Conservation (phyloP, 2,888 invertebrate species). For the Acleris laterana region DNA sequence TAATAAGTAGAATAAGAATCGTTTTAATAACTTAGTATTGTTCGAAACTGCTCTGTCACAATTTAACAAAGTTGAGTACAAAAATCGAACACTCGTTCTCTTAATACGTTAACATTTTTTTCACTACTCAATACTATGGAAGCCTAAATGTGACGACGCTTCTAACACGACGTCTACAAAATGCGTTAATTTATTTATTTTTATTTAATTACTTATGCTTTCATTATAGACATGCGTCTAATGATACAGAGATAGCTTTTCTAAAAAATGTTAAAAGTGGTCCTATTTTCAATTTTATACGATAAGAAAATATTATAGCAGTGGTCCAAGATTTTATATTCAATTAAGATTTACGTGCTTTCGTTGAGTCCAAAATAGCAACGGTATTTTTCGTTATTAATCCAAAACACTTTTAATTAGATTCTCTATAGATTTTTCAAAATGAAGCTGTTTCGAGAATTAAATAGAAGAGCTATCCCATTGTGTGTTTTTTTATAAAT, state of each 20-base stretch:
- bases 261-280: constrained; percentile 62
- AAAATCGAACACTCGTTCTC: constrained; percentile 55
- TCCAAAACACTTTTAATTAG: constrained; percentile 33
- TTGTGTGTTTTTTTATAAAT: constrained; percentile 56
- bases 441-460: constrained; percentile 41
- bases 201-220: constrained; percentile 50
- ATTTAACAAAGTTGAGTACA: constrained; percentile 66
- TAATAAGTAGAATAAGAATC: constrained; percentile 15
- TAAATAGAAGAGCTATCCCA: constrained; percentile 72
- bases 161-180: constrained; percentile 63
- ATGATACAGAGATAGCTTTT: constrained; percentile 76
- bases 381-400: constrained; percentile 31
- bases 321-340: constrained; percentile 70
- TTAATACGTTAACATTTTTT: constrained; percentile 32
- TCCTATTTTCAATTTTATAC: constrained; percentile 63
- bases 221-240: constrained; percentile 52
- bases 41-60: constrained; percentile 27
- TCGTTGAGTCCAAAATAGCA: not conserved
- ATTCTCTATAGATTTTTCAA: constrained; percentile 39
- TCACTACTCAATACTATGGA: constrained; percentile 78
- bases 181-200: constrained; percentile 45
- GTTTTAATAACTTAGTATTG: constrained; percentile 20
- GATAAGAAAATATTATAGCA: constrained; percentile 69
- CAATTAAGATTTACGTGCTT: constrained; percentile 27
- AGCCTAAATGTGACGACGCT: constrained; percentile 72